These are phyloP conservation scores for Lasioglossum pauxillum DNA, from an alignment of 2,888 invertebrate species.

Conservation along the genomic window DNA sequence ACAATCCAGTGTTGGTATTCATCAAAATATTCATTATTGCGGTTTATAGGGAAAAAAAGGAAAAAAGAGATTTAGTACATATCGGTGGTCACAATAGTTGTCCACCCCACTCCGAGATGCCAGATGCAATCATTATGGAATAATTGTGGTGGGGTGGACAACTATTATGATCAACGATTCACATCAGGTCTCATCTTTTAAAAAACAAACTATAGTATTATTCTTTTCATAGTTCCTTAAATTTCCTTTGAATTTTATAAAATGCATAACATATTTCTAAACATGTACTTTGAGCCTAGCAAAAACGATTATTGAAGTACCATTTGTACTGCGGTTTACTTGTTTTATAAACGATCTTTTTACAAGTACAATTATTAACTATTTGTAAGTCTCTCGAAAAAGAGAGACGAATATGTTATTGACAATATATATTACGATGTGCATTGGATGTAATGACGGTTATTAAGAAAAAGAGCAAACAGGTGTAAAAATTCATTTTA, in stretches of 20 bases:
- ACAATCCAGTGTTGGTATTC: slow-evolving; percentile 58
- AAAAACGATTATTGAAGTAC: slow-evolving; percentile 14
- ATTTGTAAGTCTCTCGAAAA: slow-evolving; percentile 9
- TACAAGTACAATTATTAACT: slow-evolving; percentile 18
- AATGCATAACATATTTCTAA: slow-evolving; percentile 4
- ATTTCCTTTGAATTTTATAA: slow-evolving; percentile 24
- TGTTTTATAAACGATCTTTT: not conserved
- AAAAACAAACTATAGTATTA: not conserved
- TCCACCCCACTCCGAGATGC: not conserved
- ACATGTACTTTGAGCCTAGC: slow-evolving; percentile 6
- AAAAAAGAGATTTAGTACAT: not conserved
- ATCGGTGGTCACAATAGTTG: not conserved
- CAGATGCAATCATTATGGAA: not conserved
- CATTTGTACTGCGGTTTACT: not conserved
- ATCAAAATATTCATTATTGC: slow-evolving; percentile 31
- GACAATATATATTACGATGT: slow-evolving; percentile 47
- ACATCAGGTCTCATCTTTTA: not conserved
- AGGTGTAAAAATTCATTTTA: slow-evolving; percentile 50
- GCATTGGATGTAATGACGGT: slow-evolving; percentile 33
- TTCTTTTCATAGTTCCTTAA: slow-evolving; percentile 23
- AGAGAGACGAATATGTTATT: slow-evolving; percentile 17
- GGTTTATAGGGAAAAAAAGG: not conserved
- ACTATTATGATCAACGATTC: not conserved
- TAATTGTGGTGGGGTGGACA: not conserved
- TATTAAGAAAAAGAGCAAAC: slow-evolving; percentile 25